Base-by-base conservation (phyloP, 2,113 vertebrate species). In the Fulmarus glacialis region DNA sequence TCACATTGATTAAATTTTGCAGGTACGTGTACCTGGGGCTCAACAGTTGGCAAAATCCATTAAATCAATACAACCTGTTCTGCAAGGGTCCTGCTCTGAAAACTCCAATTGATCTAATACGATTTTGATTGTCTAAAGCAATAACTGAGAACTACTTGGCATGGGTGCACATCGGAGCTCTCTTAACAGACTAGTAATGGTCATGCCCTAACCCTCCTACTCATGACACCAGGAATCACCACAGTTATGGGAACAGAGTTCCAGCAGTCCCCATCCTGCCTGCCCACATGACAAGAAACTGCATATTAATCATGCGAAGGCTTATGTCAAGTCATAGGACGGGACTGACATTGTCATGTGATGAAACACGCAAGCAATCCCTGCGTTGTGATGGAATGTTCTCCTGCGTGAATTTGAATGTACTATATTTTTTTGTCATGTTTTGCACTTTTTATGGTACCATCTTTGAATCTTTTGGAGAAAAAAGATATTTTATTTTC, bases 161-260 rank as follows among this genome's bases (percentile, higher is more conserved):
- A 10, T 8, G 4, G 6, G 8, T 62, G 18, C 9, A 8, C 50
- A 66, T 15, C 0, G 2, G 23, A 66, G 8, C 34, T 5, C 40
- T 66, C 55, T 71, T 52, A 91, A 23, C 1, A 4, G 34, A 26
- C 26, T 43, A 26, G 26, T 20, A 70, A 53, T 15, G 17, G 30
- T 47, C 5, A 0, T 43, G 14, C 34, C 48, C 14, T 79, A 56
- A n/a, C 24, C 10, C 26, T 62, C 23, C n/a, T 53, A 38, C 40
- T 56, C 20, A n/a, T 6, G 6, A 43, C 74, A 66, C 20, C 30
- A 74, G 36, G 26, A 82, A 79, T 62, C 34, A 78, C 29, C 17
- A 55, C 0, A 1, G 40, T 42, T 34, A 36, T 4, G 19, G 79
- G 29, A 78, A 78, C 8, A 43, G 52, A 59, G 8, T 67, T 80